Evolutionary conservation across 2,888 invertebrate species (phyloP).

Genomic region (Agriopis leucophaearia): DNA sequence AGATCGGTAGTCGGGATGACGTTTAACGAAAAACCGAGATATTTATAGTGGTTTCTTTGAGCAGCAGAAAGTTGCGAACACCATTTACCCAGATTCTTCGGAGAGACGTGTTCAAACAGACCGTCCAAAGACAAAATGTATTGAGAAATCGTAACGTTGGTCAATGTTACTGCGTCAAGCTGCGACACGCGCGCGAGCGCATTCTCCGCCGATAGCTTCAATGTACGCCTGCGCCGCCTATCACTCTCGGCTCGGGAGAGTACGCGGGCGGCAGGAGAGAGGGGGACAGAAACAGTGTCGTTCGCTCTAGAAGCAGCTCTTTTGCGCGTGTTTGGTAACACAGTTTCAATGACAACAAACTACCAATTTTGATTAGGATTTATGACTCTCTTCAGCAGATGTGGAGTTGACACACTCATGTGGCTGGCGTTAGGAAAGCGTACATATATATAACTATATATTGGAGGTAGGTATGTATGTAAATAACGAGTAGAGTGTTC

Average conservation of each 20-base stretch:
- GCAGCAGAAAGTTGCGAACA: conserved; percentile 9
- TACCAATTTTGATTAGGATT: conserved; percentile 41
- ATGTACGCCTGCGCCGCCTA: neutral
- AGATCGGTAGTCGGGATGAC: too few relatives aligned
- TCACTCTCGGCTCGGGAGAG: neutral
- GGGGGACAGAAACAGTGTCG: conserved; percentile 3
- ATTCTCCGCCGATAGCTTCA: conserved; percentile 2
- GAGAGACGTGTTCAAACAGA: conserved; percentile 22
- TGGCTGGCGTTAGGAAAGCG: conserved; percentile 12
- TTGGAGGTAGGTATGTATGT: neutral
- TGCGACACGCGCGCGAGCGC: conserved; percentile 34
- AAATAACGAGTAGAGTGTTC: too few relatives aligned
- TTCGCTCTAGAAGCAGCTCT: conserved; percentile 6
- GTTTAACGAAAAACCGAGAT: neutral
- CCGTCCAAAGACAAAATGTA: conserved; percentile 32
- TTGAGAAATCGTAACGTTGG: conserved; percentile 42
- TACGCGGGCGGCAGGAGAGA: conserved; percentile 1
- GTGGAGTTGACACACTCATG: conserved; percentile 6
- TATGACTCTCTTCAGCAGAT: conserved; percentile 28
- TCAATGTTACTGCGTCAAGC: conserved; percentile 35
- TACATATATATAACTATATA: neutral
- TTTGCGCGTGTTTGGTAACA: conserved; percentile 33
- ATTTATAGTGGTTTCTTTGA: neutral
- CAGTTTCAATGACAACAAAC: conserved; percentile 37
- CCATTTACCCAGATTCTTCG: conserved; percentile 5